Percentiles rank a stretch among this genome's conserved stretches.
Evolutionary conservation across 2,888 invertebrate genomes (phyloP).

Genomic region (Polydrusus cervinus): DNA sequence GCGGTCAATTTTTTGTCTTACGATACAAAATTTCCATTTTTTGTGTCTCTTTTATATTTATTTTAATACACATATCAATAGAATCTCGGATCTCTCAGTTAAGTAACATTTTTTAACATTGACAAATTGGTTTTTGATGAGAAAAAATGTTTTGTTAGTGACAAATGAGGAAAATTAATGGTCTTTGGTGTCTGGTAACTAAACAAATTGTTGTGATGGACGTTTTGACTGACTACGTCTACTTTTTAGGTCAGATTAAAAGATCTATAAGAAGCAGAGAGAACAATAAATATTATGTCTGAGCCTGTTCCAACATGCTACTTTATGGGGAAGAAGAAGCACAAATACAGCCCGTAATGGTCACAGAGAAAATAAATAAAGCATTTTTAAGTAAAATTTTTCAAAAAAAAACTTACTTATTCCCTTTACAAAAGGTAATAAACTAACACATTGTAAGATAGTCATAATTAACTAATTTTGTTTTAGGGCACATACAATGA

Average conservation of each 20-base stretch:
- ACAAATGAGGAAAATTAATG: slow-evolving; percentile 21
- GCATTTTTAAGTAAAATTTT: too few relatives aligned
- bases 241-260: slow-evolving; percentile 8
- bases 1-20: slow-evolving; percentile 70
- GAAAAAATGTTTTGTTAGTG: slow-evolving; percentile 35
- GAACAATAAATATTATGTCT: not conserved
- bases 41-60: slow-evolving; percentile 57
- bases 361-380: not conserved
- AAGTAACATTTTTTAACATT: slow-evolving; percentile 36
- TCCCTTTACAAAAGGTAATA: not conserved
- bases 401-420: not conserved
- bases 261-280: not conserved
- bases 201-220: slow-evolving; percentile 19
- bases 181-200: slow-evolving; percentile 12
- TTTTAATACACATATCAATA: slow-evolving; percentile 51
- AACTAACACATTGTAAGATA: not conserved
- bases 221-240: slow-evolving; percentile 7
- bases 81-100: slow-evolving; percentile 17
- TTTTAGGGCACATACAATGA: not conserved
- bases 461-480: not conserved
- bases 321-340: not conserved
- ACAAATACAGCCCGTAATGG: not conserved
- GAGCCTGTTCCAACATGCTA: not conserved
- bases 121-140: slow-evolving; percentile 33
- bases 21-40: slow-evolving; percentile 68